phyloP scores from a whole-genome alignment of 1,140 invertebrate genomes.

The Papilio machaon region DNA sequence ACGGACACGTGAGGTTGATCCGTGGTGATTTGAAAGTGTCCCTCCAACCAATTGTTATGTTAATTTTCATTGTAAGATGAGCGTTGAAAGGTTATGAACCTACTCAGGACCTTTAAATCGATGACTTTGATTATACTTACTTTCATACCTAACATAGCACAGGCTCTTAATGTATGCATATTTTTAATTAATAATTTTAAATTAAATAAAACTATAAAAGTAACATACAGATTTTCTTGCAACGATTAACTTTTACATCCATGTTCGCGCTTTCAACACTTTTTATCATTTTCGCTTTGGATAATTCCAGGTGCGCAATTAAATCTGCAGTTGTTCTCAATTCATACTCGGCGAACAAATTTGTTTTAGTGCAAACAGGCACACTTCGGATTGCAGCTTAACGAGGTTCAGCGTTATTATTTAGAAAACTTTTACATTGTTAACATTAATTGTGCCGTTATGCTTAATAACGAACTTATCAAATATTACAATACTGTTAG shows the following conservation, averaged over 20 bases:
- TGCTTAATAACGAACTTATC: not conserved
- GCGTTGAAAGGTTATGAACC: not conserved
- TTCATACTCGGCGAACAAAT: constrained; percentile 25
- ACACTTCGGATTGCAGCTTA: not conserved
- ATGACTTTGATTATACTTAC: not conserved
- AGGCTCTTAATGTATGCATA: too few species aligned
- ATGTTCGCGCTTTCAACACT: constrained; percentile 15
- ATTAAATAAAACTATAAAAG: not conserved
- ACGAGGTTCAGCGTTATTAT: not conserved
- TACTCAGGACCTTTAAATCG: not conserved
- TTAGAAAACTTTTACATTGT: not conserved
- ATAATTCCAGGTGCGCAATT: constrained; percentile 34
- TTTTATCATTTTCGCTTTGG: constrained; percentile 16
- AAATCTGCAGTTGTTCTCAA: constrained; percentile 35
- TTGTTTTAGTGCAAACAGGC: constrained; percentile 13
- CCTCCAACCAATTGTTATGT: not conserved
- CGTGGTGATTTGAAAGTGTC: not conserved
- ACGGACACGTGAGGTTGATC: not conserved
- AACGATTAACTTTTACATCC: constrained; percentile 6
- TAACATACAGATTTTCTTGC: not conserved
- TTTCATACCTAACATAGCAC: not conserved
- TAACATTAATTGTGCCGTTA: not conserved
- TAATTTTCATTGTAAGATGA: not conserved
- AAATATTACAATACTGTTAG: not conserved
- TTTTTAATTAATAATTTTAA: not conserved